Conservation (phyloP, 2,888 invertebrate species). For the Ectemnius continuus region DNA sequence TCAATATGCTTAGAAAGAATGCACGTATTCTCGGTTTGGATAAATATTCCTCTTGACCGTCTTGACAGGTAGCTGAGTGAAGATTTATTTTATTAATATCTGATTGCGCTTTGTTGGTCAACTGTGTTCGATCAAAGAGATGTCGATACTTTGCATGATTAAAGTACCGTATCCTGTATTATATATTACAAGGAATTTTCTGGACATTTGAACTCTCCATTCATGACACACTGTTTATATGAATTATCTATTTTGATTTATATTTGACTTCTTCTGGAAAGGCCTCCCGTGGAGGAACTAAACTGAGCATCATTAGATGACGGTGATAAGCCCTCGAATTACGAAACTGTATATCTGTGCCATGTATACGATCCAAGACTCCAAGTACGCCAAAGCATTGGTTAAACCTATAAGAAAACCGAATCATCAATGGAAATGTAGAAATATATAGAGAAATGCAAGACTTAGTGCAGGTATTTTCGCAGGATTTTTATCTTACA, state of each 20-base stretch:
- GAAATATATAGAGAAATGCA: too few relatives aligned
- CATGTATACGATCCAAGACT: constrained; percentile 89
- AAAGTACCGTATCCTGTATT: constrained; percentile 25
- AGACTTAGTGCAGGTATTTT: too few relatives aligned
- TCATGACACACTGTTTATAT: constrained; percentile 18
- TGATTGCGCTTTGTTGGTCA: constrained; percentile 15
- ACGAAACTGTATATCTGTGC: constrained; percentile 88
- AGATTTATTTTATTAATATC: neutral
- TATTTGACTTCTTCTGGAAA: constrained; percentile 82
- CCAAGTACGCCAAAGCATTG: constrained; percentile 92
- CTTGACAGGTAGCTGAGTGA: too few relatives aligned
- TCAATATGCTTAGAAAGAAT: too few relatives aligned
- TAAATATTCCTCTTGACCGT: too few relatives aligned
- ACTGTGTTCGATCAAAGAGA: constrained; percentile 21
- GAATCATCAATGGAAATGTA: neutral
- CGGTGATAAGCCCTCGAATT: constrained; percentile 85
- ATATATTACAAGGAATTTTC: constrained; percentile 10
- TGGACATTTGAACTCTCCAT: constrained; percentile 24
- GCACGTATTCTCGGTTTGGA: too few relatives aligned
- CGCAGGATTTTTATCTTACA: too few relatives aligned
- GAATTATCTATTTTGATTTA: constrained; percentile 69
- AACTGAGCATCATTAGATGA: constrained; percentile 86
- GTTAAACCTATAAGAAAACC: constrained; percentile 83
- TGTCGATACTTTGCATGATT: constrained; percentile 15
- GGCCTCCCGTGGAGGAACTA: constrained; percentile 84